phyloP scores from a whole-genome alignment of 2,888 invertebrate genomes.

The Automeris io region DNA sequence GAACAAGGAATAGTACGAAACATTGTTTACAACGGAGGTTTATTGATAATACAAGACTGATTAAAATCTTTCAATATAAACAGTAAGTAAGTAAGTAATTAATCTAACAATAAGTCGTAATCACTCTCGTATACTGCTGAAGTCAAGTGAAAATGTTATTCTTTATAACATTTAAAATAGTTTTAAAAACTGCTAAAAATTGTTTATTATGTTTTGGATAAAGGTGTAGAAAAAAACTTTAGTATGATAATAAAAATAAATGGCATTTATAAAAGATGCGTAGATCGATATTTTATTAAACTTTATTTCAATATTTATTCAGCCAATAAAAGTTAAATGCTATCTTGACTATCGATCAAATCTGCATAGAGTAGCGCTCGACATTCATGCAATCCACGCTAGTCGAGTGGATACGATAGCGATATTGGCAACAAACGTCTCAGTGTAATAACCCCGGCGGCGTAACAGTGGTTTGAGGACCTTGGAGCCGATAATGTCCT shows the following conservation, averaged over 20 bases:
- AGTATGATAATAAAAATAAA: not conserved
- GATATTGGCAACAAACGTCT: slow-evolving; percentile 14
- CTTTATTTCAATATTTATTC: not conserved
- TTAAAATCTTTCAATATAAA: too few species aligned
- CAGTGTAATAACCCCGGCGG: slow-evolving; percentile 13
- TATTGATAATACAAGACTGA: too few species aligned
- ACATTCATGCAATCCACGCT: not conserved
- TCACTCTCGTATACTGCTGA: too few species aligned
- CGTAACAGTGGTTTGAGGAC: slow-evolving; percentile 11
- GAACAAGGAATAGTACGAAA: too few species aligned
- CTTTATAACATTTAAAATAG: not conserved
- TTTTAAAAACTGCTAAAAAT: too few species aligned
- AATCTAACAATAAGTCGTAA: too few species aligned
- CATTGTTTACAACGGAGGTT: too few species aligned
- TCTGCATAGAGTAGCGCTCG: not conserved
- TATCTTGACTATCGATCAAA: not conserved
- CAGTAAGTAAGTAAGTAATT: too few species aligned
- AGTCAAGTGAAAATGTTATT: too few species aligned
- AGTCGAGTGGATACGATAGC: slow-evolving; percentile 4
- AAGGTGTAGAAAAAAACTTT: too few species aligned
- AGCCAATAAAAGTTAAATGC: too few species aligned
- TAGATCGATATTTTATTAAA: not conserved
- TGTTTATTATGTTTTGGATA: too few species aligned
- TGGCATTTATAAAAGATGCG: not conserved
- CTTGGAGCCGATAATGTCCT: slow-evolving; percentile 18